phyloP scores from a whole-genome alignment of 2,888 invertebrate species.

The Monochamus alternatus region DNA sequence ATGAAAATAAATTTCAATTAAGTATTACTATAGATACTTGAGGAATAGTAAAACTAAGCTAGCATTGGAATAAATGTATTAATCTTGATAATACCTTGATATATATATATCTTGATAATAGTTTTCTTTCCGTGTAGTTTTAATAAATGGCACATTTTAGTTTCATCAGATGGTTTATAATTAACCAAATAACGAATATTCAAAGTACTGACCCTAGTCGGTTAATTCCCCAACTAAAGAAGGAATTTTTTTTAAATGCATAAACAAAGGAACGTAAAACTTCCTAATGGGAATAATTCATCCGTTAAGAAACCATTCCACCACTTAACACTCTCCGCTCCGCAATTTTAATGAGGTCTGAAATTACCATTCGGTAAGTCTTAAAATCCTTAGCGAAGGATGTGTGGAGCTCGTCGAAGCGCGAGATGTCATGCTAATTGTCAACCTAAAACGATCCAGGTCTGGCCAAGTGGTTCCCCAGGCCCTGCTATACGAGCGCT shows the following conservation, averaged over 20 bases:
- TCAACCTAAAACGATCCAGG: slow-evolving; percentile 37
- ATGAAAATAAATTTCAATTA: no score
- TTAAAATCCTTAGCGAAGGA: slow-evolving; percentile 30
- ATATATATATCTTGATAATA: no score
- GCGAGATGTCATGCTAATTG: slow-evolving; percentile 47
- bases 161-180: no score
- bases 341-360: slow-evolving; percentile 45
- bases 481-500: slow-evolving; percentile 43
- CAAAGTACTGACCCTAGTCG: no score
- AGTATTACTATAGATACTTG: no score
- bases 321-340: slow-evolving; percentile 35
- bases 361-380: slow-evolving; percentile 33
- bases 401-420: slow-evolving; percentile 28
- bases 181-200: no score
- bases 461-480: slow-evolving; percentile 48
- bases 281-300: slow-evolving; percentile 10
- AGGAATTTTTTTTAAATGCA: background rate
- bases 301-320: background rate
- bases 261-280: background rate
- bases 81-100: no score
- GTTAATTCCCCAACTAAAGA: no score
- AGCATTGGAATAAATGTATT: no score
- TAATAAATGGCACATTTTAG: no score
- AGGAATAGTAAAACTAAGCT: no score
- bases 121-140: no score